Percentiles rank a stretch among this genome's conserved stretches.
phyloP scores from a whole-genome alignment of 2,113 vertebrate species.

The Alouatta palliata region DNA sequence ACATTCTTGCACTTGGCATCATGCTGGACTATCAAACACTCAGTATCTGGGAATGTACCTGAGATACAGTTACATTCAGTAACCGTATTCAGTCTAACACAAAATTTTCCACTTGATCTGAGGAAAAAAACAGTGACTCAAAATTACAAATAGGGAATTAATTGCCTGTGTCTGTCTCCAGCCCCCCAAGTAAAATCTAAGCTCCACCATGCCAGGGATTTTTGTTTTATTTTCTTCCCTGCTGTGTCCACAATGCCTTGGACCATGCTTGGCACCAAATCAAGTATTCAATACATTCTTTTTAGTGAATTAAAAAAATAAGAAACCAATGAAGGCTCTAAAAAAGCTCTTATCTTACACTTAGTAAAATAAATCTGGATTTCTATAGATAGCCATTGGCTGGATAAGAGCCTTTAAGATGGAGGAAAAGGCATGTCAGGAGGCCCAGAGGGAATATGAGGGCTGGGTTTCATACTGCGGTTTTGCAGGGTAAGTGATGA shows the following conservation, averaged over 20 bases:
- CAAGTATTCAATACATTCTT: background rate
- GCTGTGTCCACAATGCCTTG: background rate
- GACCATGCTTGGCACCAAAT: background rate
- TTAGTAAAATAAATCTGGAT: background rate
- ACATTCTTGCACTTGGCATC: background rate
- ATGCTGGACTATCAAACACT: background rate
- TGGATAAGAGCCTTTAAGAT: background rate
- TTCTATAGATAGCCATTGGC: background rate
- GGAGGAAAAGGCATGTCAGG: background rate
- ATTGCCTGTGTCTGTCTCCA: background rate
- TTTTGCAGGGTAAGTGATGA: background rate
- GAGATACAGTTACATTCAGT: too few species aligned
- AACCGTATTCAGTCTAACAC: background rate
- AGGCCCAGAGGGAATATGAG: background rate
- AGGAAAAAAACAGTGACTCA: background rate
- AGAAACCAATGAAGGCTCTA: background rate
- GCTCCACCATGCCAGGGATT: background rate
- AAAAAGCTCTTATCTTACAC: background rate
- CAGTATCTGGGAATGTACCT: background rate
- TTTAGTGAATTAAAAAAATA: background rate
- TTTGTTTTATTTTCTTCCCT: background rate
- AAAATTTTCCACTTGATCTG: background rate
- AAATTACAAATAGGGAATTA: background rate
- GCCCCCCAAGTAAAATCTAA: background rate
- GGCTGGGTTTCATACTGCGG: background rate